Conservation (phyloP, 2,797 vertebrate genomes). For the Danio jaintianensis region DNA sequence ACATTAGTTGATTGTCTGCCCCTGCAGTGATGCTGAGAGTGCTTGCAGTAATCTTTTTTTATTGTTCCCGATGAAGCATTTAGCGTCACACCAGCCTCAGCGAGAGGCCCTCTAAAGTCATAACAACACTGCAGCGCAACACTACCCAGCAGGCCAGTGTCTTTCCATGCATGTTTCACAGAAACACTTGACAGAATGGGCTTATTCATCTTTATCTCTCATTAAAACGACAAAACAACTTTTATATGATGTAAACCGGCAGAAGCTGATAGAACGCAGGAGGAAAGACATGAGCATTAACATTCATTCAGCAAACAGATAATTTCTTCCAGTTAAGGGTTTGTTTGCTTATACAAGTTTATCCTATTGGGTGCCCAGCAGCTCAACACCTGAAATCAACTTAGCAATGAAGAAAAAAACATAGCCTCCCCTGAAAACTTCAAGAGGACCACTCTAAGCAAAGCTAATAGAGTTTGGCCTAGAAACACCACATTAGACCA, state of each 20-base stretch:
- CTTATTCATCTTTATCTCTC: constrained; percentile 26
- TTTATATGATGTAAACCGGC: constrained; percentile 27
- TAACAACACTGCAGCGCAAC: constrained; percentile 2
- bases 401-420: constrained; percentile 6
- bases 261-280: constrained; percentile 23
- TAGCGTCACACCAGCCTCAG: constrained; percentile 26
- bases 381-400: constrained; percentile 9
- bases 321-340: constrained; percentile 9
- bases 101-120: background rate
- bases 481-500: constrained; percentile 46
- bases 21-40: constrained; percentile 15
- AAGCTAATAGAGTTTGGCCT: constrained; percentile 54
- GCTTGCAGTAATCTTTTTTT: constrained; percentile 7
- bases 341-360: background rate
- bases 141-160: constrained; percentile 7
- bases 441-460: constrained; percentile 15
- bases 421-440: background rate
- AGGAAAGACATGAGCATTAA: constrained; percentile 13
- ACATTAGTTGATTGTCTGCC: constrained; percentile 12
- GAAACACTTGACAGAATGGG: constrained; percentile 23
- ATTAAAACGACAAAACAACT: constrained; percentile 39
- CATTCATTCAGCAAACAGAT: constrained; percentile 32
- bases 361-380: background rate
- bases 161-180: constrained; percentile 1
- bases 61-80: constrained; percentile 29